These are phyloP conservation scores for Fratercula arctica DNA, from an alignment of 2,797 vertebrate species.

Conservation along the genomic window DNA sequence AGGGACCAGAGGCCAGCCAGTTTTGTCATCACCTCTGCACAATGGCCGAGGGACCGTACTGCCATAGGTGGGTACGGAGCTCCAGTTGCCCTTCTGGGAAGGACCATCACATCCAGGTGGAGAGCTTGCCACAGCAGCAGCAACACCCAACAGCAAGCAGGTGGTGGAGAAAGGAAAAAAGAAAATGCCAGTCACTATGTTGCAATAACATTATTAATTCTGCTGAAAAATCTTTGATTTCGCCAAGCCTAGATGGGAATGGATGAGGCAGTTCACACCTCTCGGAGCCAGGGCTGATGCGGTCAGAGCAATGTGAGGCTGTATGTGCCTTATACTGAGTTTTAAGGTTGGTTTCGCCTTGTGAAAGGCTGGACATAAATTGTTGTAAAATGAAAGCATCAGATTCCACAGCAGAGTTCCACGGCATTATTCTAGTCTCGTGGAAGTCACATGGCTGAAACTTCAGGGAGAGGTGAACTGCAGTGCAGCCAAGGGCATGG, in stretches of 20 bases:
- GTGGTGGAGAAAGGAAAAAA: neutral
- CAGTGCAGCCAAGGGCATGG: fast-evolving
- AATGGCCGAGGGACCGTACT: fast-evolving
- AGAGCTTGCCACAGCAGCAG: neutral
- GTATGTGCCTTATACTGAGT: too few relatives aligned
- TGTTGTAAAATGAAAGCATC: neutral
- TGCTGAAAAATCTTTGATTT: neutral
- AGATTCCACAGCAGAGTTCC: neutral
- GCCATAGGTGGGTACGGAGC: neutral
- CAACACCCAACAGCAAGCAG: neutral
- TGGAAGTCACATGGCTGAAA: neutral
- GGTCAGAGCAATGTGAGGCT: neutral
- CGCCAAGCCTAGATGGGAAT: neutral
- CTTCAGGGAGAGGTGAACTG: neutral
- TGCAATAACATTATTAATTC: neutral
- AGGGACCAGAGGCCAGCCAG: too few relatives aligned
- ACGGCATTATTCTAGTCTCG: neutral
- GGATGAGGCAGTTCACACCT: neutral
- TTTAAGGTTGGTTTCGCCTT: neutral
- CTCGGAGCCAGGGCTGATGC: neutral
- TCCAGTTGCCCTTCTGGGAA: neutral
- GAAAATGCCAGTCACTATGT: neutral
- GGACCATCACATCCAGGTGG: fast-evolving
- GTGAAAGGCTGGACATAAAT: neutral
- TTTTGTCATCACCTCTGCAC: fast-evolving